phyloP scores from a whole-genome alignment of 2,888 invertebrate species.

The Melieria omissa region DNA sequence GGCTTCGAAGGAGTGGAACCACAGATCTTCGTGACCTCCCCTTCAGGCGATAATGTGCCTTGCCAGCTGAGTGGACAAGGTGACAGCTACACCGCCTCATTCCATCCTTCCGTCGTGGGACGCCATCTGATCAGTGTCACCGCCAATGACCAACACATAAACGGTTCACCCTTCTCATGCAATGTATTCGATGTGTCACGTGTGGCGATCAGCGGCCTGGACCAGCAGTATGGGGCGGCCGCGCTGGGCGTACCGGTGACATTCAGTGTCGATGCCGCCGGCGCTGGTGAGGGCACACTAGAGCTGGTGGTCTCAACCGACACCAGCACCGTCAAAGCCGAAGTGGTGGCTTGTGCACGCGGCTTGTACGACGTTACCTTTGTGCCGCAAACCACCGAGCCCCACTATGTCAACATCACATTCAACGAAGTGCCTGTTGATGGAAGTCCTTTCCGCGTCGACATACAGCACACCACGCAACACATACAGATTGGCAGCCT shows the following conservation, averaged over 20 bases:
- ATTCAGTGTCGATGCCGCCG: slow-evolving; percentile 93
- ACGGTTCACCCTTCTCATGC: slow-evolving; percentile 92
- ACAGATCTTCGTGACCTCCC: slow-evolving; percentile 81
- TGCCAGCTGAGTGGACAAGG: slow-evolving; percentile 75
- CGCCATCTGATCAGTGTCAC: slow-evolving; percentile 86
- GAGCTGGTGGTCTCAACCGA: slow-evolving; percentile 92
- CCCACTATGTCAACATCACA: slow-evolving; percentile 92
- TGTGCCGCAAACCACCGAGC: slow-evolving; percentile 87
- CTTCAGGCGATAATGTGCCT: slow-evolving; percentile 83
- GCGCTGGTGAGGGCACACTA: slow-evolving; percentile 93
- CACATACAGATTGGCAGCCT: slow-evolving; percentile 74
- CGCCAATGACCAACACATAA: slow-evolving; percentile 85
- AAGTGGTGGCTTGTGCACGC: slow-evolving; percentile 87
- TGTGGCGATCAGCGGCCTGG: slow-evolving; percentile 78
- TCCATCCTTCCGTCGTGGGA: slow-evolving; percentile 88
- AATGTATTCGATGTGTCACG: slow-evolving; percentile 93
- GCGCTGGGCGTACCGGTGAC: slow-evolving; percentile 85
- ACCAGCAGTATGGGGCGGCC: slow-evolving; percentile 67
- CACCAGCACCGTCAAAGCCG: slow-evolving; percentile 89
- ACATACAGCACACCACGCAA: slow-evolving; percentile 77
- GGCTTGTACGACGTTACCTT: slow-evolving; percentile 94
- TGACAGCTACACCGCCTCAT: slow-evolving; percentile 80
- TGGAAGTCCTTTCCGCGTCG: slow-evolving; percentile 90
- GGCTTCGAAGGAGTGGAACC: slow-evolving; percentile 73
- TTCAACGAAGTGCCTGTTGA: slow-evolving; percentile 93